Base-by-base conservation (phyloP, 2,113 vertebrate species). In the Apodemus speciosus region DNA sequence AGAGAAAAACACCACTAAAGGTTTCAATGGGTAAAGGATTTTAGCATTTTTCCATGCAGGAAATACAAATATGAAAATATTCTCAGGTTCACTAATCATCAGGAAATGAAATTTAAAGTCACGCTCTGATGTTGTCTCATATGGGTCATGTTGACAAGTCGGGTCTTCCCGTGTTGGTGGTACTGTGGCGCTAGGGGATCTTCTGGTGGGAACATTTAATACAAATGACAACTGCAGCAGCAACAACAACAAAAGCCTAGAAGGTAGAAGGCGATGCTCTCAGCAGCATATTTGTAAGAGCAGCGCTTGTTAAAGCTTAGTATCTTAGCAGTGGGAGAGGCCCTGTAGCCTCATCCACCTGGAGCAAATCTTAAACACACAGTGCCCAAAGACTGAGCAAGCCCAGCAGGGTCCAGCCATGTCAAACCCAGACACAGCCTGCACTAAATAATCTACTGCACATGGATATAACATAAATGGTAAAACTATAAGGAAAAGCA, bases 401-500 rank as follows among this genome's bases (percentile, higher is more conserved):
- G 58, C 27, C 7, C 35, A 23, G 53, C 30, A 66, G 40, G 13
- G 15, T 30, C 46, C 46, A 53, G 38, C 77, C 43, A 4, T 0
- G 32, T 13, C 21, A 76, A 90, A 35, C 23, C 85, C 91, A 88
- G 46, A 80, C 66, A 6, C 53, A 58, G 79, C 68, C 35, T 85
- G 69, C 30, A 40, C 38, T 25, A 62, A 92, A 46, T 32, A 16
- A 25, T 40, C 18, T 7, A 25, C 53, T 77, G 11, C 40, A 53
- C 46, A 6, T 81, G n/a, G 60, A 43, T 40, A 14, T 3, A 35
- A 32, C 77, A 3, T 9, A 85, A 58, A 64, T 15, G 56, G 51
- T 80, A 51, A 92, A 79, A 46, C 68, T 32, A 9, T 27, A 43
- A 87, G 43, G 80, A 86, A 92, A 97, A 62, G 32, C 9, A 51